A percentile compares a stretch with the other conserved stretches of the same genome.
Evolutionary conservation across 2,113 vertebrate species (phyloP).

Genomic region (Paradisaea rubra): DNA sequence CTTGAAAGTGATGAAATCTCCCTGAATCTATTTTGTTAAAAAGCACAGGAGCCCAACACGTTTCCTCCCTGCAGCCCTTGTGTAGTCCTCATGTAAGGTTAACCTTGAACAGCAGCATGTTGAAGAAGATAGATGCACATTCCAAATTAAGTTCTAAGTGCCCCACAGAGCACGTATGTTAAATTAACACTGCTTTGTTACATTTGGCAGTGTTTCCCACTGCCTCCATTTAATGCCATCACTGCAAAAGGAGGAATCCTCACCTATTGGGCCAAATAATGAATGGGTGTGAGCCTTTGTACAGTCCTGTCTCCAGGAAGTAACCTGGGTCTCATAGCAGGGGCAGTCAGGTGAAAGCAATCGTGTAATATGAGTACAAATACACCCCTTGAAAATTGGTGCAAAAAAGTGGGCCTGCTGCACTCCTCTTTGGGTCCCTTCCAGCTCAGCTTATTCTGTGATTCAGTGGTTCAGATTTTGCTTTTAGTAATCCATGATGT

Average conservation of each 20-base stretch:
- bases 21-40: not conserved
- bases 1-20: not conserved
- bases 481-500: not conserved
- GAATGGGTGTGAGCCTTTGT: not conserved
- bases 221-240: not conserved
- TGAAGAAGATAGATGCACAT: not conserved
- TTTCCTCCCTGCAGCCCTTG: not conserved
- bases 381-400: not conserved
- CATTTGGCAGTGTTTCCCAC: not conserved
- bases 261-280: not conserved
- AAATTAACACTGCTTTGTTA: not conserved
- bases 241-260: not conserved
- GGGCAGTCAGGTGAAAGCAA: not conserved
- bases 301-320: not conserved
- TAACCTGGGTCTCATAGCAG: not conserved
- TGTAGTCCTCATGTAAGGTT: not conserved
- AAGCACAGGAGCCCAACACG: not conserved
- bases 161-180: not conserved
- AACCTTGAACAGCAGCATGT: not conserved
- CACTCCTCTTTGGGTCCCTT: not conserved
- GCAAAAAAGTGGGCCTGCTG: not conserved
- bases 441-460: not conserved
- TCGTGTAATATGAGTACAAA: not conserved
- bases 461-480: not conserved
- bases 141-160: not conserved